Base-by-base conservation (phyloP, 2,113 vertebrate genomes). In the Rhineura floridana region DNA sequence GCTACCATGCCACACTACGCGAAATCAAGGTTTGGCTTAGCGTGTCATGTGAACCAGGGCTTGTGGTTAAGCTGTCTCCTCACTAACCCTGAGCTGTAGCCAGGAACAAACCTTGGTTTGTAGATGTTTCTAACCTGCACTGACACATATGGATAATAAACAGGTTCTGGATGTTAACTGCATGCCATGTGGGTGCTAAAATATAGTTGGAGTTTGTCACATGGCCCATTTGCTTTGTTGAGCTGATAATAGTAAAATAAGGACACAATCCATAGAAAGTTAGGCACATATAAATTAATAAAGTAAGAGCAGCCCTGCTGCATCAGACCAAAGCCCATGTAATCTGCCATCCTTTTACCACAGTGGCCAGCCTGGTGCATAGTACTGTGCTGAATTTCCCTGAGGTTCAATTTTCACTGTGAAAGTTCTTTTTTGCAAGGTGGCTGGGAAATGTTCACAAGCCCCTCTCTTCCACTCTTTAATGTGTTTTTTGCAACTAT, bases 131-230 rank as follows among this genome's bases (percentile, higher is more conserved):
- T 83, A 67, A 87, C 81, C 87, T 93, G 92, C 89, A 91, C 72
- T 82, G 77, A 90, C 91, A 70, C 19, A 90, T 88, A 84, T 88
- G 81, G 79, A 78, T 81, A 92, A 94, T 95, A 96, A 94, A 96
- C 95, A 80, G 86, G 86, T 88, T 90, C 92, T 94, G 90, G 90
- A 91, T 73, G 63, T 15, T 1, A 86, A 91, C 91, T 91, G 93
- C 91, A 13, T 79, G 52, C n/a, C 30, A n/a, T 79, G 81, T 89
- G 84, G 67, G 42, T 72, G 81, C 28, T 92, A 80, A 92, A 95
- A 91, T 91, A 91, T 79, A 33, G 25, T 67, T 89, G 19, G 23
- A 30, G 36, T 52, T 70, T 80, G 72, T 30, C 2, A 0, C 6
- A 81, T 28, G 39, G 44, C 23, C 55, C 85, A 75, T 67, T 90